Conservation (phyloP, 1,140 invertebrate genomes). For the Chymomyza costata region DNA sequence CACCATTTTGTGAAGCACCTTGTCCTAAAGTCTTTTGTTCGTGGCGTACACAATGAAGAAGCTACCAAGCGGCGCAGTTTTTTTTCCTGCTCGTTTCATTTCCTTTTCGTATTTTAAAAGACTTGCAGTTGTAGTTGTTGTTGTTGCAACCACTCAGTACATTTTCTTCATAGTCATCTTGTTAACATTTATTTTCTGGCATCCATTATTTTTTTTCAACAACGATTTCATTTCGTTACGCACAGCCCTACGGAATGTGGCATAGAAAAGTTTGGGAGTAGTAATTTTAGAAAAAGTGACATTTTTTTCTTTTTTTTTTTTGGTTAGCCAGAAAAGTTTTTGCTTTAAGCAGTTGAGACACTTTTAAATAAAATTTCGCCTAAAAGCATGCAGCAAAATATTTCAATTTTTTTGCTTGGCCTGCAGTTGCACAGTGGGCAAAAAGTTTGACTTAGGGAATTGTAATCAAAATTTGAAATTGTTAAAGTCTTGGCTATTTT, state of each 20-base stretch:
- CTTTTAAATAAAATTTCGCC: slow-evolving; percentile 15
- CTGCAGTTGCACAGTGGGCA: too few species aligned
- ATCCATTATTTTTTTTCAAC: slow-evolving; percentile 7
- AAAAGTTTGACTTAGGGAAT: too few species aligned
- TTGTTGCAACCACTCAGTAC: slow-evolving; percentile 6
- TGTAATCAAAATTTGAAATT: too few species aligned
- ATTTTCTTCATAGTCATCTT: slow-evolving; percentile 37
- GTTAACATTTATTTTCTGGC: slow-evolving; percentile 62
- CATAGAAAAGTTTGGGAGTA: neutral
- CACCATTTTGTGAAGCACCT: too few species aligned
- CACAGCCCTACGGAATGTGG: too few species aligned
- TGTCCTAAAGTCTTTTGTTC: slow-evolving; percentile 16
- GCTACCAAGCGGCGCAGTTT: slow-evolving; percentile 10
- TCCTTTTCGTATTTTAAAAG: too few species aligned
- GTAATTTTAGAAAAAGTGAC: slow-evolving; percentile 32
- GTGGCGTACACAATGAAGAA: slow-evolving; percentile 20
- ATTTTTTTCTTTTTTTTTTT: slow-evolving; percentile 36
- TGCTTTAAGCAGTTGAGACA: slow-evolving; percentile 54
- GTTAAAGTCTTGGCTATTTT: too few species aligned
- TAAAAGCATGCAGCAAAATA: slow-evolving; percentile 22
- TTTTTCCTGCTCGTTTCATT: slow-evolving; percentile 17
- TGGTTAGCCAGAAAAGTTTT: slow-evolving; percentile 26
- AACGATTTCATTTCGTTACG: slow-evolving; percentile 30
- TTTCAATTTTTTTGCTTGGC: neutral
- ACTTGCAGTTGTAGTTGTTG: slow-evolving; percentile 4